Conservation (phyloP, 2,888 invertebrate genomes). For the Lottia scabra region DNA sequence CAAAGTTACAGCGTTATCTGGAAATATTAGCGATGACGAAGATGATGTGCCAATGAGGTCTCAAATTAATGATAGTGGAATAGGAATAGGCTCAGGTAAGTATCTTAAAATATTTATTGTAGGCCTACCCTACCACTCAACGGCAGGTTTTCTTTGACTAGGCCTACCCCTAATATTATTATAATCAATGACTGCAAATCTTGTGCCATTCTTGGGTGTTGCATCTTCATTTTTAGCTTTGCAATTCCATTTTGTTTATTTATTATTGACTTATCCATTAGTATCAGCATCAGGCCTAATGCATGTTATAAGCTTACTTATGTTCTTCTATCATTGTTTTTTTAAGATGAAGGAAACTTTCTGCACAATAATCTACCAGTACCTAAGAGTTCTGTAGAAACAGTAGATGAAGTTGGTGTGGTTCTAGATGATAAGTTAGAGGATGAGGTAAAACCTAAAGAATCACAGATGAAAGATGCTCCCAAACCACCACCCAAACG, state of each 20-base stretch:
- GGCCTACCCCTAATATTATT: too few species aligned
- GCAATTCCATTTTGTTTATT: too few species aligned
- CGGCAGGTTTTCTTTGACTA: too few species aligned
- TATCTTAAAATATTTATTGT: too few species aligned
- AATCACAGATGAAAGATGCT: slow-evolving; percentile 47
- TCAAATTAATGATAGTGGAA: background rate
- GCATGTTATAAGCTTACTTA: too few species aligned
- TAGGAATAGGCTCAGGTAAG: background rate
- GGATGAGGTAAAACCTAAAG: slow-evolving; percentile 59
- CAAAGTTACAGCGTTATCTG: background rate
- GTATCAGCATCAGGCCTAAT: too few species aligned
- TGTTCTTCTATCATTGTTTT: too few species aligned
- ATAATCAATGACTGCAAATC: too few species aligned
- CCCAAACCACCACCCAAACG: slow-evolving; percentile 51
- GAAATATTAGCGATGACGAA: slow-evolving; percentile 35
- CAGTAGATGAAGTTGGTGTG: slow-evolving; percentile 25
- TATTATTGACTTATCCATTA: too few species aligned
- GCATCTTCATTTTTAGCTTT: too few species aligned
- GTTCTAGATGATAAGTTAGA: slow-evolving; percentile 50
- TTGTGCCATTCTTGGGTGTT: too few species aligned
- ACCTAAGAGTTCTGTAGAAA: slow-evolving; percentile 30
- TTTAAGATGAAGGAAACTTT: background rate
- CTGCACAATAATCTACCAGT: slow-evolving; percentile 38
- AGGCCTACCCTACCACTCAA: too few species aligned
- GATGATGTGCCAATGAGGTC: slow-evolving; percentile 20